These are phyloP conservation scores for Apotomis turbidana DNA, from an alignment of 2,888 invertebrate genomes.

Conservation along the genomic window DNA sequence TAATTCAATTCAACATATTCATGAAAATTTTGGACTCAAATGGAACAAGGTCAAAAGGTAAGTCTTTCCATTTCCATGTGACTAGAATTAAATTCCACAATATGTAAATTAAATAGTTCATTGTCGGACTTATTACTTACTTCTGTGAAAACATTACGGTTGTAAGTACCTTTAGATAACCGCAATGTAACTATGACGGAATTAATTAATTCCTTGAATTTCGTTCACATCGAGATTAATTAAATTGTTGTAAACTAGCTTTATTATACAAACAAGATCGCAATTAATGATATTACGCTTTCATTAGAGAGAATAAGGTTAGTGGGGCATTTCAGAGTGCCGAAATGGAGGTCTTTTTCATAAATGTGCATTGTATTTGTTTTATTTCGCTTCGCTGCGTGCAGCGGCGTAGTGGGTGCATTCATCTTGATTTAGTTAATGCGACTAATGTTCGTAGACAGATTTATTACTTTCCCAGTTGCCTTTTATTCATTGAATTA, in stretches of 20 bases:
- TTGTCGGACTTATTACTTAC: not conserved
- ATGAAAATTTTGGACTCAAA: too few species aligned
- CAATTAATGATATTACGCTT: constrained; percentile 3
- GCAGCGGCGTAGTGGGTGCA: constrained; percentile 3
- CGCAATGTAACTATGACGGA: constrained; percentile 1
- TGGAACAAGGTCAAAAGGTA: not conserved
- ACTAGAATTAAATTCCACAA: not conserved
- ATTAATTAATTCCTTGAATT: constrained; percentile 31
- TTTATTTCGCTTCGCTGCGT: constrained; percentile 5
- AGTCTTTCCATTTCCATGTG: not conserved
- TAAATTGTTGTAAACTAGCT: constrained; percentile 3
- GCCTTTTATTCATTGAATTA: not conserved
- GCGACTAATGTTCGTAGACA: constrained; percentile 5
- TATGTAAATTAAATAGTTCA: not conserved
- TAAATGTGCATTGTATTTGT: constrained; percentile 3
- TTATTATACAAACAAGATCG: constrained; percentile 7
- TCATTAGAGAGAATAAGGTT: constrained; percentile 9
- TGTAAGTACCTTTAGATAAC: constrained; percentile 12
- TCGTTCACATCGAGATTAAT: constrained; percentile 10
- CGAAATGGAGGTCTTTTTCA: constrained; percentile 1
- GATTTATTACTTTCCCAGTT: constrained; percentile 6
- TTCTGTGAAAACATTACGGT: not conserved
- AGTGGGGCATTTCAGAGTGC: constrained; percentile 7
- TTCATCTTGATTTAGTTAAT: constrained; percentile 23
- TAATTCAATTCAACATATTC: too few species aligned